Conservation (phyloP, 1,140 invertebrate genomes). For the Drosophila teissieri region DNA sequence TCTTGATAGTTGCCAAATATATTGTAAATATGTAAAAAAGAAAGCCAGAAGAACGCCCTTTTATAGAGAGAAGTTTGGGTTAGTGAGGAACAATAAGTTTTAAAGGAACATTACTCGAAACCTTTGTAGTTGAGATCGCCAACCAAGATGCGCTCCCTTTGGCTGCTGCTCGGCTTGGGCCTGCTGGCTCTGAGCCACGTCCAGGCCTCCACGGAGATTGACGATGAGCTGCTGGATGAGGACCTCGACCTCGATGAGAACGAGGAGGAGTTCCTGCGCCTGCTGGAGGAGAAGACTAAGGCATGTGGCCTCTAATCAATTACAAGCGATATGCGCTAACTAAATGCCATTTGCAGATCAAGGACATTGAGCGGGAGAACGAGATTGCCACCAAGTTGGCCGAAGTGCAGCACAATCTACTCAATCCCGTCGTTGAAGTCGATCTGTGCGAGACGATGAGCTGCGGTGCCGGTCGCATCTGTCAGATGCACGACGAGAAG, state of each 20-base stretch:
- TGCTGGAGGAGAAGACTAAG: conserved; percentile 76
- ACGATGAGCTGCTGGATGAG: conserved; percentile 29
- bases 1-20: not conserved
- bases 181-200: conserved; percentile 62
- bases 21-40: not conserved
- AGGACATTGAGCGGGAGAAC: conserved; percentile 79
- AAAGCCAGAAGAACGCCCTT: too few relatives aligned
- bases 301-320: conserved; percentile 33
- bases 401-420: conserved; percentile 59
- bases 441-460: conserved; percentile 94
- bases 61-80: too few relatives aligned
- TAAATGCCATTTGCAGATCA: conserved; percentile 45
- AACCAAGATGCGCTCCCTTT: conserved; percentile 60
- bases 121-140: conserved; percentile 21
- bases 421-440: conserved; percentile 76
- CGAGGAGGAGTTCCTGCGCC: conserved; percentile 73
- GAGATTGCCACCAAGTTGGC: conserved; percentile 70
- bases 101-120: not conserved
- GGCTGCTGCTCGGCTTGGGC: conserved; percentile 69
- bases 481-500: conserved; percentile 90
- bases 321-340: too few relatives aligned
- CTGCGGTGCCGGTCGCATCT: conserved; percentile 95
- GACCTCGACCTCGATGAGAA: conserved; percentile 68
- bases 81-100: not conserved
- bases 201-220: conserved; percentile 46